A percentile compares a stretch with the other conserved stretches of the same genome.
phyloP scores from a whole-genome alignment of 2,113 vertebrate species.

The Calyptomena viridis region DNA sequence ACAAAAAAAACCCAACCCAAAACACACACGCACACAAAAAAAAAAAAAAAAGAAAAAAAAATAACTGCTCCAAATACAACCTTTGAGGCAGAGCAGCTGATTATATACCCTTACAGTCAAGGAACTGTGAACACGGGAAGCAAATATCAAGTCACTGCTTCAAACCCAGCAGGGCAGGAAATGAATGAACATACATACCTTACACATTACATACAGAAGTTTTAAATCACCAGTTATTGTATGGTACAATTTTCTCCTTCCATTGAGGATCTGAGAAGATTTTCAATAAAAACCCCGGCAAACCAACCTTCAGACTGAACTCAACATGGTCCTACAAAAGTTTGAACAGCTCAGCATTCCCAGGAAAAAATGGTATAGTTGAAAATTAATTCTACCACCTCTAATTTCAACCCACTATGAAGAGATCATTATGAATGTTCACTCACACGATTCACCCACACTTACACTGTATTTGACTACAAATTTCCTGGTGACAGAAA shows the following conservation, averaged over 20 bases:
- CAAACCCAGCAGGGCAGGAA: background rate
- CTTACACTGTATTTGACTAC: background rate
- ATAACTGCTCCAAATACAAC: background rate
- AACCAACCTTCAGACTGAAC: background rate
- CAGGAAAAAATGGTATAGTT: background rate
- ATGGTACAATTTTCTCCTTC: background rate
- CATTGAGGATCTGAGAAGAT: background rate
- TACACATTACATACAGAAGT: fast-evolving
- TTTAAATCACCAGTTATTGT: background rate
- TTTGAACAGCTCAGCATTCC: background rate
- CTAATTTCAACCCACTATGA: background rate
- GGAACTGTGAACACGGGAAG: background rate
- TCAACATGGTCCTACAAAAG: background rate
- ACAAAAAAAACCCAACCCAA: too few relatives aligned
- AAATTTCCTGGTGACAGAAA: constrained; percentile 18
- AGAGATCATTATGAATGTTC: background rate
- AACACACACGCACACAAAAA: too few relatives aligned
- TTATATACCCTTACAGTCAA: background rate
- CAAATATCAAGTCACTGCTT: background rate
- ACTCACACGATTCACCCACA: background rate
- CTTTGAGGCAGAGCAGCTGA: background rate
- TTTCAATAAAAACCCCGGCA: background rate
- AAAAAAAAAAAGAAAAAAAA: background rate
- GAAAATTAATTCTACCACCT: background rate
- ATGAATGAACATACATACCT: background rate